These are phyloP conservation scores for Platysternon megacephalum DNA, from an alignment of 2,113 vertebrate species.

Conservation along the genomic window DNA sequence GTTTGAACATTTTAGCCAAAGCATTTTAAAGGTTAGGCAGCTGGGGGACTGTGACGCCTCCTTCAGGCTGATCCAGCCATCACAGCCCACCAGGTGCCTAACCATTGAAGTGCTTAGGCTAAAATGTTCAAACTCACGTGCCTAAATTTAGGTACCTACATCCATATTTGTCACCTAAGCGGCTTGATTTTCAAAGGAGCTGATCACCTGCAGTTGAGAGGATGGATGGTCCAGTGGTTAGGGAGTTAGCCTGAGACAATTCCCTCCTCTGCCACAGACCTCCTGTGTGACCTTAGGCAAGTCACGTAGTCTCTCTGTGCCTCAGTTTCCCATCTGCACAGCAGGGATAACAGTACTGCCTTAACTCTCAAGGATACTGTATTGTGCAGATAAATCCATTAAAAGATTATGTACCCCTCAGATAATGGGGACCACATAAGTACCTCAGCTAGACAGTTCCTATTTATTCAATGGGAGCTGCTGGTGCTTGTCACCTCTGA, in stretches of 20 bases:
- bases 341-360: neutral
- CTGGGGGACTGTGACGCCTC: no score
- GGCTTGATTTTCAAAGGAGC: neutral
- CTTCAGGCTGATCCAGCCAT: neutral
- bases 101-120: neutral
- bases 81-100: neutral
- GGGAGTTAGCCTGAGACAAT: neutral
- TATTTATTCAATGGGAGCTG: neutral
- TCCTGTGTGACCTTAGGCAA: neutral
- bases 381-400: neutral
- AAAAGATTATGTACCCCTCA: neutral
- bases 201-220: neutral
- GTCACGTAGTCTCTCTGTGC: neutral
- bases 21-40: neutral
- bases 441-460: neutral
- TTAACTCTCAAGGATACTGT: neutral
- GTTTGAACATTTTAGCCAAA: no score
- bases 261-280: neutral
- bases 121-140: neutral
- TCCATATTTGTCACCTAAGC: neutral
- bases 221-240: neutral
- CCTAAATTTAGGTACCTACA: neutral
- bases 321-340: neutral
- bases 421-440: neutral
- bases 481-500: neutral